A percentile compares a stretch with the other conserved stretches of the same genome.
Conservation (phyloP, 2,113 vertebrate species). For the human (Homo sapiens) region GRCh38 chr7:66014001-66014500, state of each 20-base stretch:
- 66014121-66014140: neutral
- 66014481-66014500: too few relatives aligned
- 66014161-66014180: slow-evolving; percentile 33
- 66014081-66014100: neutral
- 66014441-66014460: too few relatives aligned
- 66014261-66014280: neutral
- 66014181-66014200: neutral
- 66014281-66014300: too few relatives aligned
- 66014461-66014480: too few relatives aligned
- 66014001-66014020: neutral
- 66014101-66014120: neutral
- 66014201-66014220: neutral
- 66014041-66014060: neutral
- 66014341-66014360: too few relatives aligned
- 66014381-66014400: too few relatives aligned
- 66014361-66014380: too few relatives aligned
- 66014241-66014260: neutral
- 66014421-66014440: too few relatives aligned
- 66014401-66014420: too few relatives aligned
- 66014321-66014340: too few relatives aligned
- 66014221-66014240: neutral
- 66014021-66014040: neutral
- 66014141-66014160: neutral
- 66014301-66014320: too few relatives aligned
- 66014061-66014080: neutral